These are phyloP conservation scores for Trochalopteron elliotii DNA, from an alignment of 2,113 vertebrate genomes.

Conservation along the genomic window DNA sequence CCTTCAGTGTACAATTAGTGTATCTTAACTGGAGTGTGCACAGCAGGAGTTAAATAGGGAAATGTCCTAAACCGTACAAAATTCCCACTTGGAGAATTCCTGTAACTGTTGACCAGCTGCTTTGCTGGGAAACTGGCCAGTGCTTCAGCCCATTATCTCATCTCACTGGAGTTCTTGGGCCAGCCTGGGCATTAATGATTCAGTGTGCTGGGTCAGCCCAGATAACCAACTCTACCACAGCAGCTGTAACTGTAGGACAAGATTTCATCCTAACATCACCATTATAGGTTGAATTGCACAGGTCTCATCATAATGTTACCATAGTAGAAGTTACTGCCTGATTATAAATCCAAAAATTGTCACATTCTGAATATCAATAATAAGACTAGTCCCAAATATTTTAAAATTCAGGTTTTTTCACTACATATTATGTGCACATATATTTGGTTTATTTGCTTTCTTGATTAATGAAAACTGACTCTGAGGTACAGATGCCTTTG, in stretches of 20 bases:
- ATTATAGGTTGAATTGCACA: background rate
- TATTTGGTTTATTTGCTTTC: background rate
- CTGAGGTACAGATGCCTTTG: background rate
- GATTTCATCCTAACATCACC: background rate
- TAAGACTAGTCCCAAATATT: background rate
- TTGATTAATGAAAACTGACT: background rate
- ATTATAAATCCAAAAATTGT: background rate
- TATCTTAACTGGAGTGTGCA: background rate
- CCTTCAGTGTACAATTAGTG: background rate
- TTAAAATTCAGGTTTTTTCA: background rate
- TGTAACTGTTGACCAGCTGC: background rate
- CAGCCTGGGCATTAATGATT: background rate
- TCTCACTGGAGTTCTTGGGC: background rate
- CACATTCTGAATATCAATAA: background rate
- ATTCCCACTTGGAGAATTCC: background rate
- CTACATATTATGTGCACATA: background rate
- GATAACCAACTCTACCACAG: background rate
- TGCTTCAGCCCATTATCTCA: background rate
- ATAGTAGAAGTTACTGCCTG: background rate
- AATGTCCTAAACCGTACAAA: background rate
- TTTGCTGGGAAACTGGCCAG: background rate
- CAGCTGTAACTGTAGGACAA: background rate
- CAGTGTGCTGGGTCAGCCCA: background rate
- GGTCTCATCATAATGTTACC: background rate
- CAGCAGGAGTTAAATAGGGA: background rate